These are phyloP conservation scores for Chaenodraco wilsoni DNA, from an alignment of 2,797 vertebrate genomes.

Conservation along the genomic window DNA sequence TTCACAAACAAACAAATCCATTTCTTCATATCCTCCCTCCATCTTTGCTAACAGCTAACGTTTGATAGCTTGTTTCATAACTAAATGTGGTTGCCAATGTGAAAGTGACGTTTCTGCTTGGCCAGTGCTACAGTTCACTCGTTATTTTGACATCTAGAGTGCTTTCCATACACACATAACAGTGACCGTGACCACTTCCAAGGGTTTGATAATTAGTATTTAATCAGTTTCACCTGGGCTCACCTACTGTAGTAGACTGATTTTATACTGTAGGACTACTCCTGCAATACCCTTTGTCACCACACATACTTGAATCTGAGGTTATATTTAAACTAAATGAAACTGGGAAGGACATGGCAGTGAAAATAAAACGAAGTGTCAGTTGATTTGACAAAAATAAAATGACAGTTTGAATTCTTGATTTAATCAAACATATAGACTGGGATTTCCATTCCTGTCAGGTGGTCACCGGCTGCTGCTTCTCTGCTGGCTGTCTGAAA, in stretches of 20 bases:
- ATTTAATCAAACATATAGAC: too few species aligned
- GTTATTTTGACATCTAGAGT: too few species aligned
- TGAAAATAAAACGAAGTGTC: not conserved
- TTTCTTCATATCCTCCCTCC: not conserved
- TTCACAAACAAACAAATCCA: too few species aligned
- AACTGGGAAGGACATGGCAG: not conserved
- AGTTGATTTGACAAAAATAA: not conserved
- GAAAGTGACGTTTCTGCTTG: not conserved
- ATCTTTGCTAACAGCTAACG: not conserved
- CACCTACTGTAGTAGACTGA: not conserved
- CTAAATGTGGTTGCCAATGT: not conserved
- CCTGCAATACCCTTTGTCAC: not conserved
- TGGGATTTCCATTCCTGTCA: too few species aligned
- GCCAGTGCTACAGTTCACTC: not conserved
- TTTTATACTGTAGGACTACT: too few species aligned
- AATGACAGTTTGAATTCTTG: too few species aligned
- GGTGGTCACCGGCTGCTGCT: too few species aligned
- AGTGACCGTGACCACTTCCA: not conserved
- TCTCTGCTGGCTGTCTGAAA: too few species aligned
- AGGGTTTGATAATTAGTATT: not conserved
- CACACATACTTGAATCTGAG: not conserved
- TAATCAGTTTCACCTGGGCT: not conserved
- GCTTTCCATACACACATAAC: too few species aligned
- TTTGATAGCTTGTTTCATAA: not conserved
- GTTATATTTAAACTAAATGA: not conserved